Evolutionary conservation across 2,113 vertebrate species (phyloP).

Genomic region (Lagopus muta): DNA sequence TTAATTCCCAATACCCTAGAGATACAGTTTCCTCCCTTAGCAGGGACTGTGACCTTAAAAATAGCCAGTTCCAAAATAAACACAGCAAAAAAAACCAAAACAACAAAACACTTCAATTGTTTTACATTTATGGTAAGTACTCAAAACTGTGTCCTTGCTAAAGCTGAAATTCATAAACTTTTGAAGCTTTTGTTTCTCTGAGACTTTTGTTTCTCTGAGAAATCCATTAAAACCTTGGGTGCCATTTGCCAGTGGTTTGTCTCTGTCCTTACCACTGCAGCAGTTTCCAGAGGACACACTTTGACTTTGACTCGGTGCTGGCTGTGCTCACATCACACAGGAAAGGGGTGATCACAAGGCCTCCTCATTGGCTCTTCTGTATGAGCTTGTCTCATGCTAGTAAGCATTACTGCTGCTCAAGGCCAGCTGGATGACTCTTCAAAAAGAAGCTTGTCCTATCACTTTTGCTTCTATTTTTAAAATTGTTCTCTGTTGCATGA

Average conservation of each 20-base stretch:
- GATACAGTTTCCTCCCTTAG: conserved; percentile 57
- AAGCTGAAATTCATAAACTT: not conserved
- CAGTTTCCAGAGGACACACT: not conserved
- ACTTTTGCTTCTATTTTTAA: not conserved
- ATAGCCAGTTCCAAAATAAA: conserved; percentile 58
- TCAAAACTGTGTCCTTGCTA: not conserved
- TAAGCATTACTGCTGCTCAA: not conserved
- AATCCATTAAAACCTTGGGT: not conserved
- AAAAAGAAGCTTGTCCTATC: not conserved
- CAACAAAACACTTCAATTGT: not conserved
- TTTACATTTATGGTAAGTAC: conserved; percentile 29
- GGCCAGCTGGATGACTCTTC: not conserved
- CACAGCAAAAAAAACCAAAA: not conserved
- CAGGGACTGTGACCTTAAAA: conserved; percentile 63
- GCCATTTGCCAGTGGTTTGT: not conserved
- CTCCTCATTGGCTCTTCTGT: rapidly evolving
- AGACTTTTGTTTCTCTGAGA: not conserved
- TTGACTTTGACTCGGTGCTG: not conserved
- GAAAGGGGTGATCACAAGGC: not conserved
- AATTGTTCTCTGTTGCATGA: not conserved
- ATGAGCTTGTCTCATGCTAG: not conserved
- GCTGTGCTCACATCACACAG: not conserved
- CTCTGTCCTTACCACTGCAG: not conserved
- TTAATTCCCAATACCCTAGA: conserved; percentile 45
- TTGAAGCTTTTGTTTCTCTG: not conserved